Percentiles rank a stretch among this genome's conserved stretches.
Evolutionary conservation across 2,797 vertebrate species (phyloP).

Genomic region (Molossus molossus): DNA sequence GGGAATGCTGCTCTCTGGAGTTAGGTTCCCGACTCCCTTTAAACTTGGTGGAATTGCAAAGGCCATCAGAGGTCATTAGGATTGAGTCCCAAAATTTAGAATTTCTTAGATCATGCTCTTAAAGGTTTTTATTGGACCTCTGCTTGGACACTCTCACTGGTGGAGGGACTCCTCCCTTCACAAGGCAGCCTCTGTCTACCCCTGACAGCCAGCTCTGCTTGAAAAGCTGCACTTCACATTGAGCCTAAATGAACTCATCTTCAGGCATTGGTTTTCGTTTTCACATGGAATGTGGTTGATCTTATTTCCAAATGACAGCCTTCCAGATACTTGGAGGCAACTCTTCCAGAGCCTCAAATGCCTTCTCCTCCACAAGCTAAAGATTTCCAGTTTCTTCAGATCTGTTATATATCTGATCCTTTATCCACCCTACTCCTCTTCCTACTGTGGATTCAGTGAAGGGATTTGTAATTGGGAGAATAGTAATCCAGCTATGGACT

Average conservation of each 20-base stretch:
- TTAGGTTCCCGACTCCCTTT: conserved; percentile 46
- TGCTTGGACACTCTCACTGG: background rate
- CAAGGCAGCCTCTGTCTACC: background rate
- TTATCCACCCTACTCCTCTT: background rate
- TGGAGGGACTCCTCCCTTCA: background rate
- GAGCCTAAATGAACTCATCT: conserved; percentile 52
- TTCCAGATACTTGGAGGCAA: conserved; percentile 12
- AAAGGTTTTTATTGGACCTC: background rate
- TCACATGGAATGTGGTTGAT: background rate
- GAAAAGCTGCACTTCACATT: background rate
- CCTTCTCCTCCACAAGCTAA: background rate
- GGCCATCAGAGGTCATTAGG: background rate
- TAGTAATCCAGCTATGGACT: background rate
- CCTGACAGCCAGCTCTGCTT: conserved; percentile 30
- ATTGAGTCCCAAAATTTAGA: background rate
- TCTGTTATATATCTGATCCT: background rate
- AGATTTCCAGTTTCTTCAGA: background rate
- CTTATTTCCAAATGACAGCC: conserved; percentile 10
- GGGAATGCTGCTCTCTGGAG: conserved; percentile 15
- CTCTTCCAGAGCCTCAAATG: background rate
- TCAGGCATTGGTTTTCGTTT: conserved; percentile 58
- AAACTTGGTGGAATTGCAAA: conserved; percentile 39
- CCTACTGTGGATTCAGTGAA: background rate
- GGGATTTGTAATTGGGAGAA: background rate
- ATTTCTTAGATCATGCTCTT: conserved; percentile 10